Evolutionary conservation across 2,797 vertebrate genomes (phyloP), one percentile per base, ranked within the genome.

Genomic region (Tangara arthus): DNA sequence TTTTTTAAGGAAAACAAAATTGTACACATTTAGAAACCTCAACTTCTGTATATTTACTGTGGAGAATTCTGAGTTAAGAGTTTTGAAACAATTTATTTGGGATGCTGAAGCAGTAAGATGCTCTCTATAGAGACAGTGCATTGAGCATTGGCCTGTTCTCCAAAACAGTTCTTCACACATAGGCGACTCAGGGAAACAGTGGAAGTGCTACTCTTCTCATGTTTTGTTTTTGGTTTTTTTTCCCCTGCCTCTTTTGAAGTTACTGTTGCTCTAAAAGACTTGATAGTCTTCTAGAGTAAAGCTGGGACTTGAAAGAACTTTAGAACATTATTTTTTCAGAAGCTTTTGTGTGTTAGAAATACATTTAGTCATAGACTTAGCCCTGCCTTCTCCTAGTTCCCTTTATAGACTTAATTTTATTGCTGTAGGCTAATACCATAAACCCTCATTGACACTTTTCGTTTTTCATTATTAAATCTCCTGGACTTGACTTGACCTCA

Each of bases 181-280:
- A 59, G 2, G 0, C 0, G 1, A 35, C 20, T 55, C 12, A 14
- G 66, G 64, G 56, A 89, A 63, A 18, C 49, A 24, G 18, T 61
- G 17, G 28, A 80, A 89, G n/a, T 52, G 13, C 49, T 73, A 8
- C 60, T 66, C 24, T 79, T 82, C 21, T 46, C 12, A 11, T 15
- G n/a, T 32, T 26, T 9, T 18, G 6, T 9, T 37, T n/a, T 63
- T 42, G 6, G 1, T 3, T n/a, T 23, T n/a, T 47, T 20, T 26
- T 0, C 2, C 3, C 17, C 15, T 10, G 4, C 27, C 44, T 49
- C 42, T 64, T 73, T 63, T 56, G 44, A 77, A 70, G 17, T 66
- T 73, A n/a, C 24, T 52, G 20, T 3, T 87, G 19, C 41, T 89
- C 12, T 32, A 9, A 83, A 44, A 61, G 44, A 77, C 44, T 42